Evolutionary conservation across 2,797 vertebrate genomes (phyloP).

Genomic region (Poeciliopsis infans): DNA sequence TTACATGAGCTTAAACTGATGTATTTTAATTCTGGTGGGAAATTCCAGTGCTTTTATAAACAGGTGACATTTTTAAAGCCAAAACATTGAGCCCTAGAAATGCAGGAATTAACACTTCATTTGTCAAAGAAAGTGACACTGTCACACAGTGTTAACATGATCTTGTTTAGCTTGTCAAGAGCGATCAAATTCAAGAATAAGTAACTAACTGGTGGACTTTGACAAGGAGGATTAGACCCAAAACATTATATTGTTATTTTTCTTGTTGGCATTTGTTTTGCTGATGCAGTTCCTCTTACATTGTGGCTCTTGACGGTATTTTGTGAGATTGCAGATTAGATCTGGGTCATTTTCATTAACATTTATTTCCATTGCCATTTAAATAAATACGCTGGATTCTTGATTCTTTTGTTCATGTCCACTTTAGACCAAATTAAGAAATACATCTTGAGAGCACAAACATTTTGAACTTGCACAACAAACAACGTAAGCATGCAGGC

Average conservation of each 20-base stretch:
- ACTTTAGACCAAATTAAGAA: not conserved
- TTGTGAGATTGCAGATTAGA: not conserved
- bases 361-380: not conserved
- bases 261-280: not conserved
- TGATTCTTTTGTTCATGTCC: not conserved
- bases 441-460: not conserved
- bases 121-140: not conserved
- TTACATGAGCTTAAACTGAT: not conserved
- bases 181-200: constrained; percentile 5
- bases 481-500: not conserved
- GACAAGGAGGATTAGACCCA: constrained; percentile 29
- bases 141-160: not conserved
- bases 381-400: not conserved
- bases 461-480: not conserved
- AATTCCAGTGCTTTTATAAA: not conserved
- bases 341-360: not conserved
- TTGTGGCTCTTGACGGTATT: not conserved
- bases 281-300: not conserved
- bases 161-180: not conserved
- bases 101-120: not conserved
- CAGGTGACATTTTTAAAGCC: not conserved
- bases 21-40: not conserved
- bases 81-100: not conserved
- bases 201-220: constrained; percentile 61
- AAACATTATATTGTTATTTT: not conserved